Conservation (phyloP, 1,140 invertebrate species). For the Drosophila nebulosa region DNA sequence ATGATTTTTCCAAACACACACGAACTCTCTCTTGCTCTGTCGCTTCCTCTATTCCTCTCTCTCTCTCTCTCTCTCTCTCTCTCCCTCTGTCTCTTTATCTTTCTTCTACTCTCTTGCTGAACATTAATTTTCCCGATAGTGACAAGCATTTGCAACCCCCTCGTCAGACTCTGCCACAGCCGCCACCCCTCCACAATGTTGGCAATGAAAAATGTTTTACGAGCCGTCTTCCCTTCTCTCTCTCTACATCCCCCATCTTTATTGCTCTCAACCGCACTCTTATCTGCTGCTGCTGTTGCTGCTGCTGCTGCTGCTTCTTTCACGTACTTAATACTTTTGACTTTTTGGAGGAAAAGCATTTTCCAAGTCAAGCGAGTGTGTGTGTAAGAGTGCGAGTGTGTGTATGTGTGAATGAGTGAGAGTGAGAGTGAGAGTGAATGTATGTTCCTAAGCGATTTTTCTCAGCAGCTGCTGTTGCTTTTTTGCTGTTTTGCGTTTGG, state of each 20-base stretch:
- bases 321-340: slow-evolving; percentile 73
- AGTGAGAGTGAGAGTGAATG: slow-evolving; percentile 21
- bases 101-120: not conserved
- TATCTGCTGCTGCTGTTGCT: slow-evolving; percentile 38
- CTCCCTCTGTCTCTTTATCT: not conserved
- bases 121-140: slow-evolving; percentile 66
- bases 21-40: slow-evolving; percentile 20
- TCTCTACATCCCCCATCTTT: slow-evolving; percentile 5
- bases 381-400: slow-evolving; percentile 13
- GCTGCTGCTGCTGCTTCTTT: slow-evolving; percentile 43
- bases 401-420: slow-evolving; percentile 13
- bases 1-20: slow-evolving; percentile 66
- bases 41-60: not conserved
- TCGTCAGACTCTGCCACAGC: slow-evolving; percentile 26
- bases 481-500: not conserved
- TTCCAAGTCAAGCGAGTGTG: slow-evolving; percentile 36
- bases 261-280: slow-evolving; percentile 38
- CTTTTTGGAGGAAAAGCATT: slow-evolving; percentile 77
- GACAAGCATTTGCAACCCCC: slow-evolving; percentile 65
- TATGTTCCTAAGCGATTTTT: slow-evolving; percentile 66
- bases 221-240: slow-evolving; percentile 14
- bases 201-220: slow-evolving; percentile 70
- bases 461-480: slow-evolving; percentile 30
- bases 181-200: slow-evolving; percentile 19
- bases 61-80: slow-evolving; percentile 16